A percentile compares a stretch with the other conserved stretches of the same genome.
These are phyloP conservation scores for Melieria omissa DNA, from an alignment of 2,888 invertebrate genomes.

Conservation along the genomic window DNA sequence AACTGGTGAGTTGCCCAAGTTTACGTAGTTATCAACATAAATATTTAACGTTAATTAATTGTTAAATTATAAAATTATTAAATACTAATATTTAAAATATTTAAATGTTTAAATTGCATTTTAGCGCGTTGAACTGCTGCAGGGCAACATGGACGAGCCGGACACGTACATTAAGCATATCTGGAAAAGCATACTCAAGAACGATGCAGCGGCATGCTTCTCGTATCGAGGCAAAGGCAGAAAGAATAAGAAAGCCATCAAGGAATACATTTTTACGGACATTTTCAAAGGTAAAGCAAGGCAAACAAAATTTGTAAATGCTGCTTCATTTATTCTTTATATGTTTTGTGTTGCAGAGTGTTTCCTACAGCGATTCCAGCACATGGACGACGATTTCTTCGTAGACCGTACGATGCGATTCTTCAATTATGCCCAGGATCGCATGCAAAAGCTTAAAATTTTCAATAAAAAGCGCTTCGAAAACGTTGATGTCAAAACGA, in stretches of 20 bases:
- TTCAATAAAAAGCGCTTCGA: conserved; percentile 7
- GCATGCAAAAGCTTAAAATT: neutral
- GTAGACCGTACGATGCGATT: conserved; percentile 36
- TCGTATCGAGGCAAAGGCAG: conserved; percentile 35
- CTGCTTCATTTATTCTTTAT: neutral
- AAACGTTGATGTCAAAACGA: neutral
- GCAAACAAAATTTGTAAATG: neutral
- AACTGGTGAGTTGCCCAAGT: conserved; percentile 17
- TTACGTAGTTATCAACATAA: too few species aligned
- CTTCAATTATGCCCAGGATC: conserved; percentile 38
- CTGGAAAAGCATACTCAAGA: conserved; percentile 33
- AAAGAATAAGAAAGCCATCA: conserved; percentile 33
- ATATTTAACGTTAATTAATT: too few species aligned
- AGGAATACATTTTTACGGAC: conserved; percentile 33
- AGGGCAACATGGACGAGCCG: conserved; percentile 31
- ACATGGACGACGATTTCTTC: conserved; percentile 27
- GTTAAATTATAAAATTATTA: neutral
- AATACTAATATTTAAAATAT: neutral
- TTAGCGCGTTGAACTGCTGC: conserved; percentile 37
- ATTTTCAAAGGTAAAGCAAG: conserved; percentile 34
- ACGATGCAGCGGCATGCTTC: conserved; percentile 29
- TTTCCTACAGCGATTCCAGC: conserved; percentile 33
- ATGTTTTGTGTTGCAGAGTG: conserved; percentile 21
- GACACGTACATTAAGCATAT: conserved; percentile 38
- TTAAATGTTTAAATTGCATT: neutral